Evolutionary conservation across 1,140 invertebrate genomes (phyloP), one percentile per base, ranked within the genome.

Genomic region (Holcopasites calliopsidis): DNA sequence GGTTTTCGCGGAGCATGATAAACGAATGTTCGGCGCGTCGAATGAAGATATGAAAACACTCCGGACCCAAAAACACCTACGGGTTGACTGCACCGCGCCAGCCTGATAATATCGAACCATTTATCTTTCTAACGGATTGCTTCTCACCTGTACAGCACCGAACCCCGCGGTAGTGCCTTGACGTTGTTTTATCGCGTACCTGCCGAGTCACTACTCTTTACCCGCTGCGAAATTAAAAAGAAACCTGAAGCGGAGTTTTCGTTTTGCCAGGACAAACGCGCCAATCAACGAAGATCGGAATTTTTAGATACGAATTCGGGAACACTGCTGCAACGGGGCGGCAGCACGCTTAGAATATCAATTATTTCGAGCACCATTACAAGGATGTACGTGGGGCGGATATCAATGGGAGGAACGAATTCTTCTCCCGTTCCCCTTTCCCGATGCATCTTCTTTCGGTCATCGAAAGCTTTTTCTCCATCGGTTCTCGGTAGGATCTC

Each of bases 121-220:
- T 76, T 69, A 76, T 76, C 73, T 76, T 52, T 31, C 65, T 26
- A 60, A 42, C 65, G 42, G 54, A 76, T 69, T 23, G 65, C 11
- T 42, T 28, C 11, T 58, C 55, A 21, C 55, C 55, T 58, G 21
- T n/a, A n/a, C n/a, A n/a, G n/a, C n/a, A n/a, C n/a, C n/a, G 1
- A 21, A 58, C 11, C 40, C 11, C n/a, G n/a, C 21, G 57, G 62
- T 68, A 58, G 31, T 21, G 31, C 42, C 42, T 47, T 23, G 38
- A 10, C n/a, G 6, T 7, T 13, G 33, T 23, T 62, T 62, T 50
- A 72, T 72, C 57, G 13, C 18, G 11, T 38, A 21, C n/a, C n/a
- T n/a, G n/a, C n/a, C n/a, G n/a, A n/a, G n/a, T n/a, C n/a, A n/a
- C n/a, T n/a, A n/a, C n/a, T 35, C 13, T 58, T 70, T 47, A 18